These are phyloP conservation scores for Drosophila tristis DNA, from an alignment of 1,140 invertebrate species.

Conservation along the genomic window DNA sequence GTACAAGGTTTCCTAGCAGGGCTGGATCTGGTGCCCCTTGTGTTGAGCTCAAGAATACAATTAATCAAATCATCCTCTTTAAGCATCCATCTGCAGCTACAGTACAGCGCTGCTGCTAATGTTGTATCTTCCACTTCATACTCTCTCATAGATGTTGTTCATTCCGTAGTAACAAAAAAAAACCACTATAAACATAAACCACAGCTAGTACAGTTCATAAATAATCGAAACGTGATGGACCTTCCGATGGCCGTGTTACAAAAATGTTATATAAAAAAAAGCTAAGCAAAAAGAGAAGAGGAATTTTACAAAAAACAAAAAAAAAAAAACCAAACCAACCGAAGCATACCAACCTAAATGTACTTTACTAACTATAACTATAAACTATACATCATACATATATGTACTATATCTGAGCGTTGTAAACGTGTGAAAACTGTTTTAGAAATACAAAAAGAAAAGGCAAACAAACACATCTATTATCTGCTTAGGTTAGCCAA, in stretches of 20 bases:
- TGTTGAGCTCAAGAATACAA: constrained; percentile 43
- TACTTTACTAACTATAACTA: constrained; percentile 64
- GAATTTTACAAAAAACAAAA: constrained; percentile 68
- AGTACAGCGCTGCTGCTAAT: constrained; percentile 6
- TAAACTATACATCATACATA: no score
- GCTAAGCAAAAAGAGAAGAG: constrained; percentile 10
- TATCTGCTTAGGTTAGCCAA: constrained; percentile 57
- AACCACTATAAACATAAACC: constrained; percentile 4
- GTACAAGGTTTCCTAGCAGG: constrained; percentile 63
- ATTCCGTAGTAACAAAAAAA: constrained; percentile 54
- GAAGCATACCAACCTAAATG: constrained; percentile 63
- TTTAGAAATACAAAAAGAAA: constrained; percentile 54
- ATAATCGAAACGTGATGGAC: constrained; percentile 67
- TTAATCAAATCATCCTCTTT: constrained; percentile 22
- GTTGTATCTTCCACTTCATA: constrained; percentile 36
- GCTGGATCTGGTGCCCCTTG: constrained; percentile 23
- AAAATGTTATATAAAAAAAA: constrained; percentile 45
- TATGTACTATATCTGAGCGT: constrained; percentile 45
- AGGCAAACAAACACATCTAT: constrained; percentile 19
- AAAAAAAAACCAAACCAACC: constrained; percentile 51
- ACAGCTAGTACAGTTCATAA: constrained; percentile 55
- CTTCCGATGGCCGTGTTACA: constrained; percentile 67
- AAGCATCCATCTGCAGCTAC: constrained; percentile 23
- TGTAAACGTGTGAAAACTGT: constrained; percentile 62
- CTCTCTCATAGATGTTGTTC: constrained; percentile 64